Percentiles rank a stretch among this genome's conserved stretches.
phyloP scores from a whole-genome alignment of 2,797 vertebrate genomes.

The Hemibagrus guttatus region DNA sequence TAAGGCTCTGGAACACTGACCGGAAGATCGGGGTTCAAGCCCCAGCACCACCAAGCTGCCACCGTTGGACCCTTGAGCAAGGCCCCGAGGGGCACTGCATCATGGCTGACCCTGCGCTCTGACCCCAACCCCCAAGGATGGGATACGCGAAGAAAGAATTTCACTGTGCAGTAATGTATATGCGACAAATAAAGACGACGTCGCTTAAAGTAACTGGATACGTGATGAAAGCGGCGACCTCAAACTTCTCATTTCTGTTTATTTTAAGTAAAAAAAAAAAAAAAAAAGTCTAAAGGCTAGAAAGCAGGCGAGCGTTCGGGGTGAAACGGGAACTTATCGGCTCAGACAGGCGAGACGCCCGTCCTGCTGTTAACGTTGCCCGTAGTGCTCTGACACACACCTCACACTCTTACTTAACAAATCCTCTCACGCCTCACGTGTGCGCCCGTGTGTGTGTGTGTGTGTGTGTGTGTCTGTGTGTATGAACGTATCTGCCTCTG shows the following conservation, averaged over 20 bases:
- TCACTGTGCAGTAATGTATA: too few relatives aligned
- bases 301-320: not conserved
- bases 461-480: not conserved
- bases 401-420: not conserved
- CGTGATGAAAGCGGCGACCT: not conserved
- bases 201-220: not conserved
- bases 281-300: not conserved
- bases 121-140: too few relatives aligned
- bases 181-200: too few relatives aligned
- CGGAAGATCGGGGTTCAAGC: too few relatives aligned
- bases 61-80: too few relatives aligned
- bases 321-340: not conserved
- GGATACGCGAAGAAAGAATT: too few relatives aligned
- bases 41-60: too few relatives aligned
- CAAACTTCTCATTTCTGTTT: not conserved
- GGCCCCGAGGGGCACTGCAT: too few relatives aligned
- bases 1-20: too few relatives aligned
- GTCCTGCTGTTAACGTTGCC: conserved; percentile 13
- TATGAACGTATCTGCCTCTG: not conserved
- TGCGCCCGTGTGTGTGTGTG: not conserved
- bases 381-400: not conserved
- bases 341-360: not conserved
- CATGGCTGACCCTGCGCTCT: too few relatives aligned
- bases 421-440: conserved; percentile 7
- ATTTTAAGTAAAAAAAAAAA: not conserved